Base-by-base conservation (phyloP, 1,140 invertebrate genomes). In the Oppia nitens region DNA sequence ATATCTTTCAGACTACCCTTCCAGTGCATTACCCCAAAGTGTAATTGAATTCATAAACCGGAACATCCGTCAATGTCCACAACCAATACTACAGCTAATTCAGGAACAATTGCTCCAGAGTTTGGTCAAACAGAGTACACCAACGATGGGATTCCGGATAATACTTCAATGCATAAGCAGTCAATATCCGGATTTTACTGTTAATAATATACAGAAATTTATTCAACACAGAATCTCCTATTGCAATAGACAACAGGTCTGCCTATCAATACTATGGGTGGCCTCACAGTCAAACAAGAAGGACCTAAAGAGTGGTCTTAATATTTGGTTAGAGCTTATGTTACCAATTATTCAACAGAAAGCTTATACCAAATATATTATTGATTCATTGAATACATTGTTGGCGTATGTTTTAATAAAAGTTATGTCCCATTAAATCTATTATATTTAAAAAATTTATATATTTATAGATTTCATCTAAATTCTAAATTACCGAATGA, bases 271-370 rank as follows among this genome's bases (percentile, higher is more conserved):
- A 12, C 68, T 89, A 1, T 89, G 85, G 85, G 80, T 79, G 9
- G 72, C 87, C 52, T 82, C 83, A 0, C 85, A 88, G 70, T 80
- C 79, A 53, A 84, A 84, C 0, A 71, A 75, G 49, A 78, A 75
- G 59, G 76, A 84, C 66, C 75, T 87, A 21, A 70, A 71, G 28
- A 75, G 79, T 65, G 85, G 84, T 47, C 72, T 87, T n/a, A 81
- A 80, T 76, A 80, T 84, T 2, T 88, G 85, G 83, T 78, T 85
- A 67, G 82, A 86, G 60, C 70, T 87, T 12, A 86, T 88, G 80
- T 71, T 84, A 27, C 82, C 83, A 0, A 73, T 84, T 65, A 72
- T 87, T 21, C 81, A 84, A 63, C 68, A 82, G 62, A 83, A 82
- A 68, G 78, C 77, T 64, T 84, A 86, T 63, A 76, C 81, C 6